A percentile compares a stretch with the other conserved stretches of the same genome.
These are phyloP conservation scores for Mormyrops attenuatus DNA, from an alignment of 2,797 vertebrate genomes.

Conservation along the genomic window DNA sequence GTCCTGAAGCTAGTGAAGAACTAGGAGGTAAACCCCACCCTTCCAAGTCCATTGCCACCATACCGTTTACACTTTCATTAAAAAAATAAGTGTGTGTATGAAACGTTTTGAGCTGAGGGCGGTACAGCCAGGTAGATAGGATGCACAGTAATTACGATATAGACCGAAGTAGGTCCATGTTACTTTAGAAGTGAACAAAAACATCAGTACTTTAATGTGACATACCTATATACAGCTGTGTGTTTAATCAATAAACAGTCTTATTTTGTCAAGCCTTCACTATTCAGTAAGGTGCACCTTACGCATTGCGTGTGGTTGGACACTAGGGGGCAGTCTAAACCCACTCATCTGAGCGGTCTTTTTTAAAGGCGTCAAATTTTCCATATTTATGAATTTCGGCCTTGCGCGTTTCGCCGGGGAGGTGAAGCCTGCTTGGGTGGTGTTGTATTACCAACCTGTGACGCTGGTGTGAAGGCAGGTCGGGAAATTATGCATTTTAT, in stretches of 20 bases:
- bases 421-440: not conserved
- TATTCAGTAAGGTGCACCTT: not conserved
- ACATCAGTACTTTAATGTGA: slow-evolving; percentile 1
- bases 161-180: not conserved
- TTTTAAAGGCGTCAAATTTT: not conserved
- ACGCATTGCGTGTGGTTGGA: not conserved
- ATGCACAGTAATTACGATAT: not conserved
- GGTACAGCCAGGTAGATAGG: not conserved
- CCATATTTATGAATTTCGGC: not conserved
- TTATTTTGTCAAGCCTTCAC: not conserved
- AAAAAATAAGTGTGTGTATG: not conserved
- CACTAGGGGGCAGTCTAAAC: not conserved
- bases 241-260: not conserved
- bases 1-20: not conserved
- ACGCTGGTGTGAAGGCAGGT: not conserved
- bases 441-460: not conserved
- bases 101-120: not conserved
- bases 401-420: not conserved
- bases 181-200: not conserved
- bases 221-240: not conserved
- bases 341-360: not conserved
- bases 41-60: not conserved
- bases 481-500: not conserved
- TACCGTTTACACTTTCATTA: not conserved
- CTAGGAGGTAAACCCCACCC: not conserved